Evolutionary conservation across 2,797 vertebrate genomes (phyloP).

Genomic region (Lophius americanus): DNA sequence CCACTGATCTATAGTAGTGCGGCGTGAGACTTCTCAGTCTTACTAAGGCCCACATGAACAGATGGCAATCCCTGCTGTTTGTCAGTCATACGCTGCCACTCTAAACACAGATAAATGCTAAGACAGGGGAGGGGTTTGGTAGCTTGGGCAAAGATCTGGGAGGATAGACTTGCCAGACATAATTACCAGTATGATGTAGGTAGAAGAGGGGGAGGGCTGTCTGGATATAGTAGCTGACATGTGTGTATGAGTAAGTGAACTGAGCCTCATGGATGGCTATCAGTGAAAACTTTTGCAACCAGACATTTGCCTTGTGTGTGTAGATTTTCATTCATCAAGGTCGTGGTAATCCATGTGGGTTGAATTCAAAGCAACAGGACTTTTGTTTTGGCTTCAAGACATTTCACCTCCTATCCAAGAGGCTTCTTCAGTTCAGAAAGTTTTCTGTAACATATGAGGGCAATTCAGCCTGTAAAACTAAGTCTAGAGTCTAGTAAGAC

Average conservation of each 20-base stretch:
- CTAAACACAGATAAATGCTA: conserved; percentile 72
- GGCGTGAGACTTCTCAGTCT: conserved; percentile 54
- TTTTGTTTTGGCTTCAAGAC: too few relatives aligned
- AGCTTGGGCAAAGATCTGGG: conserved; percentile 47
- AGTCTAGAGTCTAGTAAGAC: too few relatives aligned
- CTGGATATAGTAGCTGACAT: conserved; percentile 34
- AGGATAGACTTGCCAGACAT: conserved; percentile 62
- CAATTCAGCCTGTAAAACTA: not conserved
- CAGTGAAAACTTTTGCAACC: not conserved
- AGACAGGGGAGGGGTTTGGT: conserved; percentile 54
- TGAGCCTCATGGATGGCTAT: conserved; percentile 13
- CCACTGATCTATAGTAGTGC: conserved; percentile 39
- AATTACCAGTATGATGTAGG: conserved; percentile 68
- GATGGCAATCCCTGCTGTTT: conserved; percentile 78
- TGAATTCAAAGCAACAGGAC: too few relatives aligned
- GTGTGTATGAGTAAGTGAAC: conserved; percentile 21
- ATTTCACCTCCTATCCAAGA: too few relatives aligned
- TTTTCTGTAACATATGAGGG: too few relatives aligned
- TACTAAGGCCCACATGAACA: conserved; percentile 78
- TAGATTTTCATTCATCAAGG: too few relatives aligned
- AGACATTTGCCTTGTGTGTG: too few relatives aligned
- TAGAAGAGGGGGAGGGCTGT: conserved; percentile 33
- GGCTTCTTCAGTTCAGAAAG: too few relatives aligned
- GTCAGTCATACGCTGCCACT: conserved; percentile 58
- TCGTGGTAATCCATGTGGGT: too few relatives aligned